phyloP scores from a whole-genome alignment of 1,140 invertebrate species.

The Goniozus legneri region DNA sequence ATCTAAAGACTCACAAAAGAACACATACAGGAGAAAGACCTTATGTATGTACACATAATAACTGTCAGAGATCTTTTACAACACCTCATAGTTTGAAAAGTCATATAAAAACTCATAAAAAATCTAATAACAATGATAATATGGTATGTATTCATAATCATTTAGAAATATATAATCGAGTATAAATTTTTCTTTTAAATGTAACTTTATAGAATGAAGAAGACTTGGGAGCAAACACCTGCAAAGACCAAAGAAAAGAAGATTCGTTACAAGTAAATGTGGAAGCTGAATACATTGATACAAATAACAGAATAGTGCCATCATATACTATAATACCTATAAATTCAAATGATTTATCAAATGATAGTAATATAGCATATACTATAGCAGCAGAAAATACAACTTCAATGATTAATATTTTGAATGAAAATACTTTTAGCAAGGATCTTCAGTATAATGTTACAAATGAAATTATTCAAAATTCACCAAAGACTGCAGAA shows the following conservation, averaged over 20 bases:
- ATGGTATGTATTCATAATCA: conserved; percentile 28
- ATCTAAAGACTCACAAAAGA: conserved; percentile 79
- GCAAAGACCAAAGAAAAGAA: conserved; percentile 20
- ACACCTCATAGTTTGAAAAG: conserved; percentile 78
- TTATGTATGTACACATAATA: conserved; percentile 69
- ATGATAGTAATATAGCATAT: conserved; percentile 24
- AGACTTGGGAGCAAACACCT: not conserved
- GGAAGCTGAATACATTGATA: not conserved
- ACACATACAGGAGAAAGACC: conserved; percentile 69
- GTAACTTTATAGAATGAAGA: too few species aligned
- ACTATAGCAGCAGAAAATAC: conserved; percentile 25
- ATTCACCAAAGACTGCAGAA: conserved; percentile 11
- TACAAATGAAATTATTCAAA: conserved; percentile 19
- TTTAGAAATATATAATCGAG: conserved; percentile 7
- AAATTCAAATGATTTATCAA: conserved; percentile 21
- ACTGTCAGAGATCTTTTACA: conserved; percentile 75
- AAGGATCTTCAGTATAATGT: conserved; percentile 19
- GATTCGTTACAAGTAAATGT: conserved; percentile 16
- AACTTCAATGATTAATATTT: conserved; percentile 17
- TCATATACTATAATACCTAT: conserved; percentile 34
- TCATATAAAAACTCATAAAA: conserved; percentile 64
- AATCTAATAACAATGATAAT: conserved; percentile 32
- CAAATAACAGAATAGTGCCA: conserved; percentile 21
- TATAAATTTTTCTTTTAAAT: too few species aligned
- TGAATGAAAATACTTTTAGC: conserved; percentile 13